These are phyloP conservation scores for Tetragonula carbonaria DNA, from an alignment of 2,888 invertebrate species.

Conservation along the genomic window DNA sequence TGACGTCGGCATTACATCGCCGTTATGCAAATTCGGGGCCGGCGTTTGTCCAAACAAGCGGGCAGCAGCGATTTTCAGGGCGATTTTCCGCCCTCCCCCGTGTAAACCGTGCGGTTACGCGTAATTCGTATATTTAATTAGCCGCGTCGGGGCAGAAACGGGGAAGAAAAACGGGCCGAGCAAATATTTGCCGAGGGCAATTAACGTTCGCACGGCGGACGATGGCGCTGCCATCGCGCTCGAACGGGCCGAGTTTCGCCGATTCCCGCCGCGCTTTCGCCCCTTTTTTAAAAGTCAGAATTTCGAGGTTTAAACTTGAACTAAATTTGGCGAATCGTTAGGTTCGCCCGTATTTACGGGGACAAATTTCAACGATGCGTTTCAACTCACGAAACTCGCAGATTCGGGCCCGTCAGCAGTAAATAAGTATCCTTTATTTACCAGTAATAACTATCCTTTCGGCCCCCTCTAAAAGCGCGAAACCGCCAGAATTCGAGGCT, in stretches of 20 bases:
- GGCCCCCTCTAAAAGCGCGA: too few relatives aligned
- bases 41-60: neutral
- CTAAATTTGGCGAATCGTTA: too few relatives aligned
- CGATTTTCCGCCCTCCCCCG: too few relatives aligned
- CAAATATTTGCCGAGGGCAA: conserved; percentile 50
- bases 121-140: conserved; percentile 49
- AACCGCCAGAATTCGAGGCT: too few relatives aligned
- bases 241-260: conserved; percentile 11
- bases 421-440: too few relatives aligned
- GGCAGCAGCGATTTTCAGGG: conserved; percentile 2
- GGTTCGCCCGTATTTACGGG: too few relatives aligned
- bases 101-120: conserved; percentile 14
- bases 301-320: too few relatives aligned
- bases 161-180: conserved; percentile 25
- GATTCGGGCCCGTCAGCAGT: too few relatives aligned
- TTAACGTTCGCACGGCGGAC: conserved; percentile 21
- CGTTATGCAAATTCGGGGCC: neutral
- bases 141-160: neutral
- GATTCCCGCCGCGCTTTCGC: conserved; percentile 3
- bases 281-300: too few relatives aligned
- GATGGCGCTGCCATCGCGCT: conserved; percentile 7
- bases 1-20: neutral
- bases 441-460: too few relatives aligned
- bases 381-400: too few relatives aligned
- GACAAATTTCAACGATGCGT: too few relatives aligned